Base-by-base conservation (phyloP, 2,113 vertebrate genomes). In the Calidris pygmaea region DNA sequence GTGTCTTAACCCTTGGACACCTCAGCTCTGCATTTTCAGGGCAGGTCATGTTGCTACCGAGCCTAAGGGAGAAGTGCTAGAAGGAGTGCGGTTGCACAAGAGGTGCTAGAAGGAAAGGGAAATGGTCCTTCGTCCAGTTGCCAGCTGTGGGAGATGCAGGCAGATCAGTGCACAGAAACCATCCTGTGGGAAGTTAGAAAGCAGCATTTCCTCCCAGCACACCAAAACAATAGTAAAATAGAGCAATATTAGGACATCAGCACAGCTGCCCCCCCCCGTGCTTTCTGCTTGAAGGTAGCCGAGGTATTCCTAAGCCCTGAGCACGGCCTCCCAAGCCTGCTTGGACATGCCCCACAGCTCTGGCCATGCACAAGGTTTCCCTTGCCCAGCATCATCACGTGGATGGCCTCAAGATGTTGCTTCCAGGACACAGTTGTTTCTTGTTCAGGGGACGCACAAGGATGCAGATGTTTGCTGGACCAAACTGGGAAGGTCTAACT, bases 141-240 rank as follows among this genome's bases (percentile, higher is more conserved):
- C 60, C 83, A 92, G 86, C 70, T 87, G 62, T 65, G 37, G 45
- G 84, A 81, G 60, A 66, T 89, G 35, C 47, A 71, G 82, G 73
- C 86, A 71, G 7, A 11, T 32, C 55, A 59, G 27, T 1, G 0
- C 35, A 73, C n/a, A 88, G 75, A 45, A 68, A 39, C 16, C 2
- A 26, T 79, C 86, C 77, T 71, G 11, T 24, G 74, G 89, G 94
- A 95, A 85, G 41, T 82, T 71, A 85, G 86, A 96, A 94, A 95
- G 94, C 84, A 92, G 50, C 35, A 45, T 87, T 95, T 96, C 89
- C 77, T 92, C 78, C 94, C 74, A 91, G 41, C 32, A 55, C 0
- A 0, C n/a, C 41, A 41, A 90, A 96, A 45, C 76, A 89, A 60
- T n/a, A 53, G 41, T 59, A 14, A 82, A 92, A 50, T 10, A 62